These are phyloP conservation scores for Chascanopsetta lugubris DNA, from an alignment of 2,113 vertebrate species.

Conservation along the genomic window DNA sequence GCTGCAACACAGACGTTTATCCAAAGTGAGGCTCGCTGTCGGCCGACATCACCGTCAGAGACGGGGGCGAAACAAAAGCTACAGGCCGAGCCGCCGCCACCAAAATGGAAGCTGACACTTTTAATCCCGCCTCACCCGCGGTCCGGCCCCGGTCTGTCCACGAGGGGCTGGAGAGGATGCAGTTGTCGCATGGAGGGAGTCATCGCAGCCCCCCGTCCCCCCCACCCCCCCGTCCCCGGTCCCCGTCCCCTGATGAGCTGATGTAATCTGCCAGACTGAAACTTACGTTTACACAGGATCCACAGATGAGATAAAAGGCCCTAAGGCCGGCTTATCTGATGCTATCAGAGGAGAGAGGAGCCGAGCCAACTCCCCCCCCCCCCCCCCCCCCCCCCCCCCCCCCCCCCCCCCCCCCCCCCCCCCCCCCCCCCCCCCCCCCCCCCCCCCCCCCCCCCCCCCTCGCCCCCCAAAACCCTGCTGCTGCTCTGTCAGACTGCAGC, in stretches of 20 bases:
- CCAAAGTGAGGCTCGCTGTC: conserved; percentile 62
- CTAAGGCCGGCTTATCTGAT: conserved; percentile 73
- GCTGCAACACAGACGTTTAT: conserved; percentile 59
- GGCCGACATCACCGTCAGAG: conserved; percentile 61
- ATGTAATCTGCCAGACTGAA: conserved; percentile 80
- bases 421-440: conserved; percentile 61
- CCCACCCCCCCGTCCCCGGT: conserved; percentile 56
- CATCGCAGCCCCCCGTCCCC: conserved; percentile 69
- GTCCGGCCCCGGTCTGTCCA: conserved; percentile 45
- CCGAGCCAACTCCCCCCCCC: conserved; percentile 63
- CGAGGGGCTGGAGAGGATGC: conserved; percentile 66
- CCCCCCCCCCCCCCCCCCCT: conserved; percentile 62
- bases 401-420: conserved; percentile 59
- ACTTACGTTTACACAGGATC: conserved; percentile 78
- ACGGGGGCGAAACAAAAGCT: conserved; percentile 68
- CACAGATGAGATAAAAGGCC: conserved; percentile 77
- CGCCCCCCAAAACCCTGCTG: too few species aligned
- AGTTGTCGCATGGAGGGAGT: conserved; percentile 75
- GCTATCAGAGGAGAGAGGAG: conserved; percentile 72
- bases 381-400: conserved; percentile 63
- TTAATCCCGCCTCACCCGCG: conserved; percentile 69
- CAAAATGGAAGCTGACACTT: conserved; percentile 73
- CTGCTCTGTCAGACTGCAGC: conserved; percentile 71
- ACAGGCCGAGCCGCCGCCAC: conserved; percentile 51
- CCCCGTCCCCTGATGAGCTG: conserved; percentile 77